Percentiles rank a stretch among this genome's conserved stretches.
Evolutionary conservation across 2,113 vertebrate species (phyloP).

Genomic region (Eurypyga helias): DNA sequence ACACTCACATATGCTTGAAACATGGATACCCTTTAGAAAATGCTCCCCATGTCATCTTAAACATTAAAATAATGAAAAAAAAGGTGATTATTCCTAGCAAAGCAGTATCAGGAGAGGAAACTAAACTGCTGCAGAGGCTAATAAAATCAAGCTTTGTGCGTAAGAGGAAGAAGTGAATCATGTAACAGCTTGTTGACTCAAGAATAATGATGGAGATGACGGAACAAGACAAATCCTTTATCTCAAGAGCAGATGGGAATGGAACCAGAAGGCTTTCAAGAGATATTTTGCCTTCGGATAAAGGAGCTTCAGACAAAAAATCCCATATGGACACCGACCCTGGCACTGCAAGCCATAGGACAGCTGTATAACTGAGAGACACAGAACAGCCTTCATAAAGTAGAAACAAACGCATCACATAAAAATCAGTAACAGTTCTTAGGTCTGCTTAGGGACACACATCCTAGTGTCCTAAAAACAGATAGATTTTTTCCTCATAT

Average conservation of each 20-base stretch:
- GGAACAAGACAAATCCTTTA: not conserved
- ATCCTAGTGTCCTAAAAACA: not conserved
- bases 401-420: not conserved
- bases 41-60: not conserved
- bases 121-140: not conserved
- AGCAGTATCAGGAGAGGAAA: not conserved
- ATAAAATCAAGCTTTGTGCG: slow-evolving; percentile 2
- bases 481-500: not conserved
- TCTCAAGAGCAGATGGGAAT: not conserved
- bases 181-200: not conserved
- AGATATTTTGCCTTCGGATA: not conserved
- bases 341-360: not conserved
- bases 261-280: not conserved
- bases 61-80: not conserved
- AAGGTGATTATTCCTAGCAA: not conserved
- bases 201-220: not conserved
- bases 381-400: not conserved
- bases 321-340: not conserved
- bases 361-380: not conserved
- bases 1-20: not conserved
- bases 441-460: not conserved
- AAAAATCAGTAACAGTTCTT: not conserved
- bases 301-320: not conserved
- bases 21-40: not conserved
- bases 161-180: slow-evolving; percentile 42